Percentiles rank a stretch among this genome's conserved stretches.
Evolutionary conservation across 53 echinoderm and acorn worm genomes (phyloP).

Genomic region (Crossaster papposus): DNA sequence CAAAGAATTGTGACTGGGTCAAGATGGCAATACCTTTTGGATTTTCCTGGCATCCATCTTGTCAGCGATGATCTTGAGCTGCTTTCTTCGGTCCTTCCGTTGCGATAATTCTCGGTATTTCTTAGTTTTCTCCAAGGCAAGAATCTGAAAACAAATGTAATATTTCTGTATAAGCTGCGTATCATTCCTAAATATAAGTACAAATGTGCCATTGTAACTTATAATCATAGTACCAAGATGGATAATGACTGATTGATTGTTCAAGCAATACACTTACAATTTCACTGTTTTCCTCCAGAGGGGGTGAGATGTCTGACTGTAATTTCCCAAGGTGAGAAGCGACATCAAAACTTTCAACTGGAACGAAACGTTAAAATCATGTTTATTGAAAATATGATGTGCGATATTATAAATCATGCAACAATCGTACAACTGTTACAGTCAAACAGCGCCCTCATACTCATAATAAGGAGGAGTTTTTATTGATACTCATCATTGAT

Average conservation of each 20-base stretch:
- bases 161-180: neutral
- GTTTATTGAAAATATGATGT: neutral
- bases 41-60: slow-evolving; percentile 86
- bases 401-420: too few relatives aligned
- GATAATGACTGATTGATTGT: too few relatives aligned
- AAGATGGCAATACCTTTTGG: slow-evolving; percentile 60
- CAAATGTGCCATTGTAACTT: too few relatives aligned
- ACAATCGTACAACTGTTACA: too few relatives aligned
- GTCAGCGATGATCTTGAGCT: slow-evolving; percentile 79
- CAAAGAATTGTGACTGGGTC: neutral
- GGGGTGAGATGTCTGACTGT: slow-evolving; percentile 17
- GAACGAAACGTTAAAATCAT: neutral
- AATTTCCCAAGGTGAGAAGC: slow-evolving; percentile 70
- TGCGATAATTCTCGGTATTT: slow-evolving; percentile 77
- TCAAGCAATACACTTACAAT: neutral
- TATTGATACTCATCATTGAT: too few relatives aligned
- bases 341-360: slow-evolving; percentile 82
- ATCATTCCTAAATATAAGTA: neutral
- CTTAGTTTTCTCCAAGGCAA: slow-evolving; percentile 71
- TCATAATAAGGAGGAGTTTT: too few relatives aligned
- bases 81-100: slow-evolving; percentile 77
- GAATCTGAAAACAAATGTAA: slow-evolving; percentile 24
- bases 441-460: too few relatives aligned
- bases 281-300: slow-evolving; percentile 41
- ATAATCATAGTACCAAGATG: too few relatives aligned